Percentiles rank a stretch among this genome's conserved stretches.
Conservation (phyloP, 1,140 invertebrate species). For the Scaptomyza graminum region DNA sequence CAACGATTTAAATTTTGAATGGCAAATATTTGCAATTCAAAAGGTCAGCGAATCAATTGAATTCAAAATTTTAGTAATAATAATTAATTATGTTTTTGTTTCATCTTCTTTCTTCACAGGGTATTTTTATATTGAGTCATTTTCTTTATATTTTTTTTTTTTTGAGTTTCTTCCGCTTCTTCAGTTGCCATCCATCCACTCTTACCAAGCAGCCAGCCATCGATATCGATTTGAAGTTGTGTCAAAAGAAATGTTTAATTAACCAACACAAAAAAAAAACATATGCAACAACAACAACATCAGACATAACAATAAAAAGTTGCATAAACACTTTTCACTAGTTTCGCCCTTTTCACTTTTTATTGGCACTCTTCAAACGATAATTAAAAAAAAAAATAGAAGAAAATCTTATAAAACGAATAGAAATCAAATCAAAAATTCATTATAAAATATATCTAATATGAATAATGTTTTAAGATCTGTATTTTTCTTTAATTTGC, state of each 20-base stretch:
- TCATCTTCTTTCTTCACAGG: neutral
- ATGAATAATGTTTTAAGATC: constrained; percentile 8
- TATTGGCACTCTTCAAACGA: constrained; percentile 31
- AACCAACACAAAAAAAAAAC: neutral
- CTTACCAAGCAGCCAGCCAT: constrained; percentile 4
- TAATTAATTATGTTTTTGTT: too few species aligned
- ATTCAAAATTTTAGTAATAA: too few species aligned
- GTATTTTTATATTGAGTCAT: constrained; percentile 18
- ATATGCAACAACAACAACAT: constrained; percentile 18
- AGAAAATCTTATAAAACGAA: neutral
- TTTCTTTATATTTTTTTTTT: neutral
- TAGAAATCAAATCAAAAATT: constrained; percentile 10
- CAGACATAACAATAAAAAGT: constrained; percentile 14
- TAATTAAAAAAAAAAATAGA: neutral
- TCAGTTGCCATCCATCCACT: neutral
- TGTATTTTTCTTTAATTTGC: neutral
- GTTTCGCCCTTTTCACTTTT: constrained; percentile 43
- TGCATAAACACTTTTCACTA: constrained; percentile 28
- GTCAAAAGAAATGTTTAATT: constrained; percentile 32
- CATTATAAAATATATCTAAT: constrained; percentile 9
- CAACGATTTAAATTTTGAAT: constrained; percentile 33
- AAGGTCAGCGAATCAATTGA: too few species aligned
- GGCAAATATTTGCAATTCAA: constrained; percentile 8
- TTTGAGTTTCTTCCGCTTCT: neutral
- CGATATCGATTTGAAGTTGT: constrained; percentile 33